Percentiles rank a stretch among this genome's conserved stretches.
These are phyloP conservation scores for Paraplagusia blochii DNA, from an alignment of 2,113 vertebrate genomes.

Conservation along the genomic window DNA sequence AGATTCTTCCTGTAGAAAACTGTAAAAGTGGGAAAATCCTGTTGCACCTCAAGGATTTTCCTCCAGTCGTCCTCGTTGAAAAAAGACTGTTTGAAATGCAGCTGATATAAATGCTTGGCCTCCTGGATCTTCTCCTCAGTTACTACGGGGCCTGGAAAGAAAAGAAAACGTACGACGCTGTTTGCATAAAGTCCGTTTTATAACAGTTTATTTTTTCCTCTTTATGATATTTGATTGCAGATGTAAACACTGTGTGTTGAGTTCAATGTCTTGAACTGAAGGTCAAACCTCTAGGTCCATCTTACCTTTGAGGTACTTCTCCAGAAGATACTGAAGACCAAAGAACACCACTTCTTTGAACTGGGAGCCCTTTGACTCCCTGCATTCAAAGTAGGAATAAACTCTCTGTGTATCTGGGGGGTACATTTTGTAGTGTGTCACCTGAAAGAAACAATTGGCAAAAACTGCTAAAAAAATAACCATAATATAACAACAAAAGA, in stretches of 20 bases:
- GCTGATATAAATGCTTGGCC: slow-evolving; percentile 76
- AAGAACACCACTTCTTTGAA: slow-evolving; percentile 77
- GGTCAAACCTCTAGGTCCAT: no score
- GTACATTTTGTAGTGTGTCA: slow-evolving; percentile 80
- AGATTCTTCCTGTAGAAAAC: no score
- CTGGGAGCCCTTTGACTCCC: slow-evolving; percentile 63
- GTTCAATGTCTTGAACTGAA: no score
- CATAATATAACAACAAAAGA: no score
- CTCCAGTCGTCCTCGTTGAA: slow-evolving; percentile 79
- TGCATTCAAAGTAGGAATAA: slow-evolving; percentile 79
- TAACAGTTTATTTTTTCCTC: no score
- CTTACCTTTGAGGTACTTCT: slow-evolving; percentile 76
- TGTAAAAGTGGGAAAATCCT: no score
- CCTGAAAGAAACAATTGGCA: slow-evolving; percentile 51
- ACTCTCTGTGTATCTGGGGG: slow-evolving; percentile 74
- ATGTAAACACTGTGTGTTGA: no score
- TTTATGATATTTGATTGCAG: no score
- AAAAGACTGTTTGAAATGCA: slow-evolving; percentile 75
- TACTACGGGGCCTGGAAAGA: slow-evolving; percentile 66
- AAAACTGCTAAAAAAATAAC: no score
- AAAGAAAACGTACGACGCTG: neutral
- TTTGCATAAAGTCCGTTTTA: no score
- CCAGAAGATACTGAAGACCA: slow-evolving; percentile 76
- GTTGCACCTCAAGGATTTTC: slow-evolving; percentile 70
- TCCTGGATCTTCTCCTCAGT: slow-evolving; percentile 80